phyloP scores from a whole-genome alignment of 2,888 invertebrate genomes.

The Rhagonycha fulva region DNA sequence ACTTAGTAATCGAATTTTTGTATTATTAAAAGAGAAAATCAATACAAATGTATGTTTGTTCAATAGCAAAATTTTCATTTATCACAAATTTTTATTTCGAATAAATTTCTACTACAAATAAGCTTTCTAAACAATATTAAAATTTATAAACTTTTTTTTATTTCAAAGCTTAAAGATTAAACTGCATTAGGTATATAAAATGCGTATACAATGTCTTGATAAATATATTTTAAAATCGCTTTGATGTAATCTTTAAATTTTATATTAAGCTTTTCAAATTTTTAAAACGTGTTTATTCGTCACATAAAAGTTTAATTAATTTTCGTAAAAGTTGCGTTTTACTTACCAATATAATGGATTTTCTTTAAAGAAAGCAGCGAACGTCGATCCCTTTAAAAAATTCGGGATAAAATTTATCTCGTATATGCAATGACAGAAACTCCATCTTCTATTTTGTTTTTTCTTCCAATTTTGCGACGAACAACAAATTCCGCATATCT shows the following conservation, averaged over 20 bases:
- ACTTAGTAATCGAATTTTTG: conserved; percentile 9
- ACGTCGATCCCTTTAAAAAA: no score
- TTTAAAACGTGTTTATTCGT: neutral
- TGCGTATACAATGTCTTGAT: neutral
- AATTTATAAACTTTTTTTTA: neutral
- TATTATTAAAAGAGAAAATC: neutral
- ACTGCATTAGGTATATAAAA: neutral
- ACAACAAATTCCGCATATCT: no score
- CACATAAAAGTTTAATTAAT: no score
- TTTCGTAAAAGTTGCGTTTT: no score
- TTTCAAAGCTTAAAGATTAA: neutral
- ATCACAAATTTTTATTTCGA: neutral
- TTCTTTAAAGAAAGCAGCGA: no score
- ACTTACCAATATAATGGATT: no score
- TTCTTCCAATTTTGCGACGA: no score
- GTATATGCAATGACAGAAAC: no score
- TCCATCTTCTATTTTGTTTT: no score
- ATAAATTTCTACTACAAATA: neutral
- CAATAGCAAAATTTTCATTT: neutral
- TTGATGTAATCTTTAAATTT: neutral
- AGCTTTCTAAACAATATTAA: neutral
- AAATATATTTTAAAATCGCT: neutral
- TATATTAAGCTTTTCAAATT: neutral
- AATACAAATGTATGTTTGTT: neutral
- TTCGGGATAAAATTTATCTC: no score